Evolutionary conservation across 2,113 vertebrate genomes (phyloP).

Genomic region (Conger conger): DNA sequence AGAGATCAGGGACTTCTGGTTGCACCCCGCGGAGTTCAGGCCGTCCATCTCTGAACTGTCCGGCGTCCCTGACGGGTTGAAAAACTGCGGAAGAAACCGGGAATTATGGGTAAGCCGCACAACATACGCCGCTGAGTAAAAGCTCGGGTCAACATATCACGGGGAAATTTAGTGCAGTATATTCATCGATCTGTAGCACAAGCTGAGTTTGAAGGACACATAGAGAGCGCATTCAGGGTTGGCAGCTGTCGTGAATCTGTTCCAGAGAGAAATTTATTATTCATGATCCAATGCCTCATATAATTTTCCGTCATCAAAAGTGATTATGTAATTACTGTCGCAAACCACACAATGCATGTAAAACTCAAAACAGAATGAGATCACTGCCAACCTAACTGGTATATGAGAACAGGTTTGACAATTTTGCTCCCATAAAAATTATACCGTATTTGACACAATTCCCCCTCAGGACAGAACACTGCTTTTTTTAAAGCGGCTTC

Average conservation of each 20-base stretch:
- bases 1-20: conserved; percentile 77
- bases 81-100: conserved; percentile 73
- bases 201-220: conserved; percentile 38
- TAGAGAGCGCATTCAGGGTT: background rate
- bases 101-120: background rate
- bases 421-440: background rate
- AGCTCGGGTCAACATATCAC: background rate
- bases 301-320: background rate
- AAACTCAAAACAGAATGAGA: background rate
- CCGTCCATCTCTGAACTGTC: conserved; percentile 80
- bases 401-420: background rate
- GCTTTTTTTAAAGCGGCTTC: background rate
- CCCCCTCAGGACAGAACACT: background rate
- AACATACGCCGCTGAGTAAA: background rate
- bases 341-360: background rate
- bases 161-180: background rate
- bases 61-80: conserved; percentile 83
- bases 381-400: background rate
- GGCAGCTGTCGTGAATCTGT: background rate
- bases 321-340: background rate
- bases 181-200: background rate
- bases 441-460: background rate
- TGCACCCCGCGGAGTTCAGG: conserved; percentile 76
- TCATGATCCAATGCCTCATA: background rate
- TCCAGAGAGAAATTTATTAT: background rate